These are phyloP conservation scores for Epizoanthus rinbou DNA, from an alignment of 92 coral and sea anemone genomes.

Conservation along the genomic window DNA sequence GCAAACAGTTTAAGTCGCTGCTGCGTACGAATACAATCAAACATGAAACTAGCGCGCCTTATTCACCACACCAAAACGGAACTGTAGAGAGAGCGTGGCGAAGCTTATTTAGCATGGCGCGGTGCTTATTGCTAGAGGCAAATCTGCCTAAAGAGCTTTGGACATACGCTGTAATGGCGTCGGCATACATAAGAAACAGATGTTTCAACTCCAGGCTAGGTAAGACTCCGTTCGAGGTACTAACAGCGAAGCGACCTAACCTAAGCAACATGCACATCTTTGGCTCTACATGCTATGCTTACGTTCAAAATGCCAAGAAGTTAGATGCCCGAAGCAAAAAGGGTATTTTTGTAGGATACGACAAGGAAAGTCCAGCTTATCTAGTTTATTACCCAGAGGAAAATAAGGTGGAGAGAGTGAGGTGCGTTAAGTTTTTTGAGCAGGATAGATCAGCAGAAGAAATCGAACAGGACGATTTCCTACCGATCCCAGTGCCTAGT, in stretches of 20 bases:
- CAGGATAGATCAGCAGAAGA: slow-evolving; percentile 6
- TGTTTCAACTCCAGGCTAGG: slow-evolving; percentile 42
- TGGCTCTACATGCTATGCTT: slow-evolving; percentile 49
- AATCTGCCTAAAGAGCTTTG: slow-evolving; percentile 43
- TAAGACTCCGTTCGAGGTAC: slow-evolving; percentile 50
- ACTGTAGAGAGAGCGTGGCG: slow-evolving; percentile 48
- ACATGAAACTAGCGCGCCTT: slow-evolving; percentile 35
- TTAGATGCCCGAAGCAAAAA: slow-evolving; percentile 41
- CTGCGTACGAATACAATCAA: slow-evolving; percentile 39
- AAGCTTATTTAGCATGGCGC: slow-evolving; percentile 42
- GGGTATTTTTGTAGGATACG: slow-evolving; percentile 51
- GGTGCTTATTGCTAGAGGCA: slow-evolving; percentile 38
- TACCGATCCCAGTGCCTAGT: slow-evolving; percentile 25
- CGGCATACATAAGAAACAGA: background rate
- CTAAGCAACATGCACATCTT: slow-evolving; percentile 48
- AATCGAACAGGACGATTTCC: background rate
- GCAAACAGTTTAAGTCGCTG: slow-evolving; percentile 27
- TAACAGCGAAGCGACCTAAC: slow-evolving; percentile 44
- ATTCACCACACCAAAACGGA: slow-evolving; percentile 39
- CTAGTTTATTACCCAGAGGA: slow-evolving; percentile 48
- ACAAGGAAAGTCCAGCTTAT: slow-evolving; percentile 43
- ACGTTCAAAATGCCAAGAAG: slow-evolving; percentile 51
- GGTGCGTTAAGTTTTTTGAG: slow-evolving; percentile 41
- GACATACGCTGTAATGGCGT: slow-evolving; percentile 32
- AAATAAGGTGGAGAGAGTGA: slow-evolving; percentile 42